These are phyloP conservation scores for Rhopalosiphum nymphaeae DNA, from an alignment of 2,888 invertebrate genomes.

Conservation along the genomic window DNA sequence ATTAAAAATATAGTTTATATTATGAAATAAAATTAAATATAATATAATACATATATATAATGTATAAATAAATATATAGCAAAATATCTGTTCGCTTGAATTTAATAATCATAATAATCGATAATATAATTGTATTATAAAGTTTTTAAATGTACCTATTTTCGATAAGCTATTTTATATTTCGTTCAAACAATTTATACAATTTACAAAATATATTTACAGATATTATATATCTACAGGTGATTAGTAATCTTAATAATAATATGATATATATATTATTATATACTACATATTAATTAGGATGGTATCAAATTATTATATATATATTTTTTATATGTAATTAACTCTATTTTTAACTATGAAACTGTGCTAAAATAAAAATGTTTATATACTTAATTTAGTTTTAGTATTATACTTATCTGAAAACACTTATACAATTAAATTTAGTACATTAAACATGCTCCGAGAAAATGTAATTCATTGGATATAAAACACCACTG, in stretches of 20 bases:
- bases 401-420: neutral
- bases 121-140: no score
- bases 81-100: no score
- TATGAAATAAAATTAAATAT: no score
- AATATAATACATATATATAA: no score
- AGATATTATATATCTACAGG: no score
- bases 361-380: neutral
- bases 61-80: no score
- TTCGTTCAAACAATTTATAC: no score
- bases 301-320: neutral
- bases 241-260: neutral
- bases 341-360: neutral
- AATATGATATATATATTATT: neutral
- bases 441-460: neutral
- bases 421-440: neutral
- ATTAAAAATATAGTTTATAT: no score
- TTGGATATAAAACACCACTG: neutral
- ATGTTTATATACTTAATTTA: neutral
- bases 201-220: no score
- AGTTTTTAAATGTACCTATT: no score
- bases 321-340: neutral
- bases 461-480: neutral
- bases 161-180: no score
- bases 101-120: no score
- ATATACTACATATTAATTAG: neutral